Evolutionary conservation across 2,113 vertebrate species (phyloP).

Genomic region (Tricholaema leucomelas): DNA sequence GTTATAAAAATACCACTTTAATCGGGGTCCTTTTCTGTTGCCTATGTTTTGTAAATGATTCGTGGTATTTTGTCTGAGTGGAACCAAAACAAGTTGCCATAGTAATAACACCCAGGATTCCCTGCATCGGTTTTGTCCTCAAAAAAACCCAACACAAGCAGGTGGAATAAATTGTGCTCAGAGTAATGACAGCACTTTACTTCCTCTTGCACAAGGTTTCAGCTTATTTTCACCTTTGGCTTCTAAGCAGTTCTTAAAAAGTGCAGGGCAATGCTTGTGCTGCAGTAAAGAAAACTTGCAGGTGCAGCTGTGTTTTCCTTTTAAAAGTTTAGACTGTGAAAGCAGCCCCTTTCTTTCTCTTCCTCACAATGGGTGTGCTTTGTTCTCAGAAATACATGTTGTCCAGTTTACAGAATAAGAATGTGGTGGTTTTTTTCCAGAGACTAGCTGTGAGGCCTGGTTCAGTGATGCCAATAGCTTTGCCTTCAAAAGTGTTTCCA

Average conservation of each 20-base stretch:
- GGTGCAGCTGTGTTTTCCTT: conserved; percentile 59
- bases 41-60: neutral
- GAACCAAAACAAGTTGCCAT: neutral
- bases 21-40: neutral
- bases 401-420: conserved; percentile 36
- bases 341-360: neutral
- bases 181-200: neutral
- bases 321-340: neutral
- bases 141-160: neutral
- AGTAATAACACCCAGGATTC: neutral
- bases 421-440: neutral
- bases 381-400: conserved; percentile 54
- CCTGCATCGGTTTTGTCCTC: neutral
- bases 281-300: neutral
- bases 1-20: neutral
- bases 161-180: neutral
- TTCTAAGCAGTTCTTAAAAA: neutral
- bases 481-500: conserved; percentile 12
- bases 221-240: neutral
- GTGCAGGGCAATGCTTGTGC: neutral
- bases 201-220: neutral
- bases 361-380: conserved; percentile 31
- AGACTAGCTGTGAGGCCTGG: conserved; percentile 27
- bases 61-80: neutral
- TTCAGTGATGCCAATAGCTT: neutral